phyloP scores from a whole-genome alignment of 2,888 invertebrate species.

The Microctonus aethiopoides region DNA sequence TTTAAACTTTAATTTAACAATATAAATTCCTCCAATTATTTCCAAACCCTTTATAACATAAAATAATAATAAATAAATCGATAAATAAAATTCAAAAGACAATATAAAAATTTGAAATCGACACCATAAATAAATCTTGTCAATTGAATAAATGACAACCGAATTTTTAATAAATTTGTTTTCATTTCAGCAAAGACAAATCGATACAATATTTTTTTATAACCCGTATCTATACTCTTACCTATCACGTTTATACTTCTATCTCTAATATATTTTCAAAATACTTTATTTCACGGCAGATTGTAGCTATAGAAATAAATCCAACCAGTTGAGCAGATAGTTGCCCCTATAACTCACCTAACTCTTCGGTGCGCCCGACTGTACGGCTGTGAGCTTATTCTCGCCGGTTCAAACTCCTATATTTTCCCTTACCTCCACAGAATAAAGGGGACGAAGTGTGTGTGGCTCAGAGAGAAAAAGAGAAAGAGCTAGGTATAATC shows the following conservation, averaged over 20 bases:
- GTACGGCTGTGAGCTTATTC: conserved; percentile 45
- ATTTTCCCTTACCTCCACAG: conserved; percentile 37
- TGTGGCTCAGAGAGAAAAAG: not conserved
- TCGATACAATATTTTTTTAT: conserved; percentile 4
- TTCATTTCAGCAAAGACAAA: not conserved
- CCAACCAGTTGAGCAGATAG: conserved; percentile 60
- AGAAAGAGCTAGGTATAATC: not conserved
- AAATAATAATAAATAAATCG: too few species aligned
- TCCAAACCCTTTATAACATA: too few species aligned
- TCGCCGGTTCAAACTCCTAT: conserved; percentile 52
- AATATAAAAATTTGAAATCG: too few species aligned
- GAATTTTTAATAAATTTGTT: not conserved
- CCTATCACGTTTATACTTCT: not conserved
- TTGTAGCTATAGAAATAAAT: conserved; percentile 65
- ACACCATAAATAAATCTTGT: not conserved
- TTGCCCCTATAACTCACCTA: conserved; percentile 62
- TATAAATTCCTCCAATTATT: too few species aligned
- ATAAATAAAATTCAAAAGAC: too few species aligned
- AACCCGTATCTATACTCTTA: not conserved
- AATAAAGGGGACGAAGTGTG: not conserved
- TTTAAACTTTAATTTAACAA: too few species aligned
- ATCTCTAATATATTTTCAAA: conserved; percentile 22
- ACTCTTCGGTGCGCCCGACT: conserved; percentile 38
- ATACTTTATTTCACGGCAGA: conserved; percentile 60
- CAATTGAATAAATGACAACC: not conserved